Evolutionary conservation across 2,888 invertebrate genomes (phyloP), one percentile per base, ranked within the genome.

Genomic region (Hermodice carunculata): DNA sequence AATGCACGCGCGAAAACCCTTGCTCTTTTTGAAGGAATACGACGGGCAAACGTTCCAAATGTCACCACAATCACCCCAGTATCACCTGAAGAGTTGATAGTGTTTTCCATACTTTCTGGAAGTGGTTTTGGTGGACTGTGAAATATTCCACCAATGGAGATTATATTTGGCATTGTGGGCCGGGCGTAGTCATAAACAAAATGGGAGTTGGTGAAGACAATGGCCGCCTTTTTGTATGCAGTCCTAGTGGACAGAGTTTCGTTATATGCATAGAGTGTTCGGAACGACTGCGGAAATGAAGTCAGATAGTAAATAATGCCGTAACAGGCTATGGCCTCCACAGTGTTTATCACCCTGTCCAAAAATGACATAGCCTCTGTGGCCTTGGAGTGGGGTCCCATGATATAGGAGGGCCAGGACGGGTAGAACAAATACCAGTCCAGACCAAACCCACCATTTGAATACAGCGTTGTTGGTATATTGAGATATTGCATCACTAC

Each of bases 61-160:
- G 51, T 60, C 24, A 60, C n/a, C 19, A 60, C 29, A 22, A 60
- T 37, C 17, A 60, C 60, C 11, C 60, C 60, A 60, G 51, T 28
- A 1, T 49, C 40, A 22, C 60, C 60, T 19, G 60, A 60, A 42
- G 40, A 37, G n/a, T 49, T 31, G 32, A 60, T 31, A 32, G 42
- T 40, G 11, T 51, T 31, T 29, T 60, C 28, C 14, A 60, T 22
- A 4, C 42, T 43, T 1, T 17, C 6, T 29, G 40, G 37, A 1
- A 60, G 40, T 2, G 52, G 51, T 28, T 37, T 51, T 4, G 60
- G 51, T n/a, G 31, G 22, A 26, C 52, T 60, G 11, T 49, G n/a
- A 34, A 51, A 60, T 32, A 60, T 37, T 4, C 60, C 60, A n/a
- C 51, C 51, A 22, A 60, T 52, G 2, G 60, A 17, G 8, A 60